Evolutionary conservation across 2,113 vertebrate genomes (phyloP).

Genomic region (Tupaia chinensis): DNA sequence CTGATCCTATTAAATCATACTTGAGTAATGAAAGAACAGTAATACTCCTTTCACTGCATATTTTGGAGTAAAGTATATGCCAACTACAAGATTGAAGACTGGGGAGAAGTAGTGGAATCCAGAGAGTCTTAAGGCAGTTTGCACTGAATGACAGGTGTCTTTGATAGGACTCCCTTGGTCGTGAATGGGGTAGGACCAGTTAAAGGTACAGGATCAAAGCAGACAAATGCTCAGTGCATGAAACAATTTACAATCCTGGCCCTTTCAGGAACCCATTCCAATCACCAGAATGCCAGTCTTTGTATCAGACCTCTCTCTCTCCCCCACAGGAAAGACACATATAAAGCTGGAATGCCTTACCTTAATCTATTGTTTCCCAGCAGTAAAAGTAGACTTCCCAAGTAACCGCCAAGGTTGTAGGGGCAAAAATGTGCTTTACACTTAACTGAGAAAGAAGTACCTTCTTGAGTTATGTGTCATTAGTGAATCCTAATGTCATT

Average conservation of each 20-base stretch:
- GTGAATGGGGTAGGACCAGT: background rate
- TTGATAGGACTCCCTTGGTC: background rate
- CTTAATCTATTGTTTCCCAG: slow-evolving; percentile 67
- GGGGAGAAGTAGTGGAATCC: background rate
- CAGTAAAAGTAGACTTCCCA: slow-evolving; percentile 60
- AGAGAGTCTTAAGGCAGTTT: background rate
- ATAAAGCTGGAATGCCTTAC: slow-evolving; percentile 24
- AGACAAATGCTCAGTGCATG: slow-evolving; percentile 30
- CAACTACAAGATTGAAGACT: slow-evolving; percentile 7
- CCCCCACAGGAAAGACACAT: slow-evolving; percentile 25
- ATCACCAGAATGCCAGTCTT: slow-evolving; percentile 38
- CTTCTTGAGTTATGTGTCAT: slow-evolving; percentile 77
- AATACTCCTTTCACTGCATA: background rate
- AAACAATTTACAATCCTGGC: background rate
- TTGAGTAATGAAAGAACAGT: slow-evolving; percentile 8
- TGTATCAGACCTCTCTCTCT: slow-evolving; percentile 33
- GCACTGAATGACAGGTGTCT: background rate
- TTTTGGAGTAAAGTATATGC: slow-evolving; percentile 16
- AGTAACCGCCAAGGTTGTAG: slow-evolving; percentile 10
- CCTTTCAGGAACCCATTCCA: slow-evolving; percentile 17
- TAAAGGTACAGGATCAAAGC: background rate
- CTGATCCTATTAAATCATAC: background rate
- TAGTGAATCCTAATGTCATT: slow-evolving; percentile 75
- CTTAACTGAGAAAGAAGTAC: slow-evolving; percentile 76
- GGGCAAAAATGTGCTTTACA: slow-evolving; percentile 56